Percentiles rank a stretch among this genome's conserved stretches.
These are phyloP conservation scores for Cyanistes caeruleus DNA, from an alignment of 2,113 vertebrate species.

Conservation along the genomic window DNA sequence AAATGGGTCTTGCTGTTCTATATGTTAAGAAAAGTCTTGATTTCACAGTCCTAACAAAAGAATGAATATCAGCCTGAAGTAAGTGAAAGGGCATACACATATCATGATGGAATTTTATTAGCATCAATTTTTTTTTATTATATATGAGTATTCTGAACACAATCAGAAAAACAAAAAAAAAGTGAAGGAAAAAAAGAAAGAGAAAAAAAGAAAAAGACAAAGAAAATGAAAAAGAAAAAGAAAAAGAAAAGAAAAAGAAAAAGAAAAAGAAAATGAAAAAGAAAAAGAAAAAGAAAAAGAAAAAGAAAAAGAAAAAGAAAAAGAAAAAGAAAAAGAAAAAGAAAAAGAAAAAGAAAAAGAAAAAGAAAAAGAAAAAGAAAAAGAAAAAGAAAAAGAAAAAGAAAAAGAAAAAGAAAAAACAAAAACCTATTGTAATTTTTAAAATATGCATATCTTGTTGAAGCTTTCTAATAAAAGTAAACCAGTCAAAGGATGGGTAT, in stretches of 20 bases:
- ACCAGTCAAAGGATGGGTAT: slow-evolving; percentile 59
- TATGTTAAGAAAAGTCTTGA: slow-evolving; percentile 51
- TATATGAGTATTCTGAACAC: neutral
- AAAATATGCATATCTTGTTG: slow-evolving; percentile 6
- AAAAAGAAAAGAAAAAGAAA: neutral
- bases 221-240: neutral
- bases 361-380: too few species aligned
- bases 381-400: too few species aligned
- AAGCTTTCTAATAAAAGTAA: slow-evolving; percentile 53
- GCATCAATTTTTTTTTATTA: neutral
- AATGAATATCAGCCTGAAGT: slow-evolving; percentile 48
- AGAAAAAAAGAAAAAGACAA: neutral
- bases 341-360: neutral
- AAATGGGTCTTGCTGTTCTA: slow-evolving; percentile 54
- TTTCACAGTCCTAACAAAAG: slow-evolving; percentile 55
- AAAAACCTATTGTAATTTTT: slow-evolving; percentile 28
- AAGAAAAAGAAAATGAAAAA: neutral
- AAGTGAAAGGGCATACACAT: slow-evolving; percentile 18
- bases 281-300: neutral
- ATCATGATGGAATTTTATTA: slow-evolving; percentile 15
- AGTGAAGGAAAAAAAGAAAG: neutral
- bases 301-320: neutral
- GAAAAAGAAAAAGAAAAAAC: neutral
- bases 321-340: neutral
- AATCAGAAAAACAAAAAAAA: neutral